phyloP scores from a whole-genome alignment of 2,113 vertebrate genomes.

The Chloropsis cyanopogon region DNA sequence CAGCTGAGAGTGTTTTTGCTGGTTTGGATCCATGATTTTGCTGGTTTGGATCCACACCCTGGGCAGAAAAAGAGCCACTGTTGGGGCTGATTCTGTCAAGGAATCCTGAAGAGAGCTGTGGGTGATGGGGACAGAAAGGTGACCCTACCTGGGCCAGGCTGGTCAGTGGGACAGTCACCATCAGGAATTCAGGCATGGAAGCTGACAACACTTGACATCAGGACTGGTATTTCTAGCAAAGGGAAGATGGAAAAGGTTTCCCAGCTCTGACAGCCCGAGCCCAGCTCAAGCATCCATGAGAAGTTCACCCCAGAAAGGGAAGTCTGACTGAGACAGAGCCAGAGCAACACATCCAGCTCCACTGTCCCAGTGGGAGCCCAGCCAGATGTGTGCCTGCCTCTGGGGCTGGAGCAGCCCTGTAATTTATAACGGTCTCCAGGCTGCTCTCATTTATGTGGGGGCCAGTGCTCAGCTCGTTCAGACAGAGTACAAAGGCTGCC shows the following conservation, averaged over 20 bases:
- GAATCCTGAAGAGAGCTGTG: not conserved
- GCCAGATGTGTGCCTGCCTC: slow-evolving; percentile 43
- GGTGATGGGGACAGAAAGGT: not conserved
- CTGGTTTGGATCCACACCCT: not conserved
- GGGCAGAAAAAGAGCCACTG: not conserved
- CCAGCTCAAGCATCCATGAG: not conserved
- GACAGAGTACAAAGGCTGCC: slow-evolving; percentile 36
- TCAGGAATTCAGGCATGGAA: fast-evolving
- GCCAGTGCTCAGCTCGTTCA: not conserved
- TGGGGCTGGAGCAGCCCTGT: not conserved
- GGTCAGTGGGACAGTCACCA: fast-evolving
- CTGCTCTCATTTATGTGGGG: slow-evolving; percentile 20
- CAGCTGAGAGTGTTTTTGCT: not conserved
- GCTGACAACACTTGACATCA: not conserved
- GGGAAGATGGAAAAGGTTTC: not conserved
- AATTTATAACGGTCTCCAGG: slow-evolving; percentile 29
- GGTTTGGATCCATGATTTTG: not conserved
- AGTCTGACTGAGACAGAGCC: not conserved
- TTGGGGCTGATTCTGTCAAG: not conserved
- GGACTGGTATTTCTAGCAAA: not conserved
- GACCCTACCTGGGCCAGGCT: not conserved
- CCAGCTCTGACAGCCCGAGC: not conserved
- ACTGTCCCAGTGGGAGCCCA: not conserved
- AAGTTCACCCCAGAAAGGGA: not conserved
- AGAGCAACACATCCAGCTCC: not conserved